These are phyloP conservation scores for Actias luna DNA, from an alignment of 2,888 invertebrate genomes.

Conservation along the genomic window DNA sequence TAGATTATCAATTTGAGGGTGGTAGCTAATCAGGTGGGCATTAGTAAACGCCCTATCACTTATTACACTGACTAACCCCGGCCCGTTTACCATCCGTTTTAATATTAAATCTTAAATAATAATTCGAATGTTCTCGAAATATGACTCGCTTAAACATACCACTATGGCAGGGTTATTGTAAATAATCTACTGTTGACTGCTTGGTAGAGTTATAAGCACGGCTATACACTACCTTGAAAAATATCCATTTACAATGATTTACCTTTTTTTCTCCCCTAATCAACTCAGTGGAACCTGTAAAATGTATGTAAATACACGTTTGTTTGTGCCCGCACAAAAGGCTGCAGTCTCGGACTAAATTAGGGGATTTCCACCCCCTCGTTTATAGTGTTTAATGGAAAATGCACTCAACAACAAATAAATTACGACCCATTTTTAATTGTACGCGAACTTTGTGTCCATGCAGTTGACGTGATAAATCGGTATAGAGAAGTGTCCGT, in stretches of 20 bases:
- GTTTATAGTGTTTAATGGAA: neutral
- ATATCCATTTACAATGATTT: neutral
- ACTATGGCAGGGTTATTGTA: neutral
- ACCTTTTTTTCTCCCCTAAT: neutral
- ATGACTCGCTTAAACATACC: too few relatives aligned
- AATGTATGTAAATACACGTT: constrained; percentile 14
- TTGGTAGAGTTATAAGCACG: neutral
- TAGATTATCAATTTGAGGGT: too few relatives aligned
- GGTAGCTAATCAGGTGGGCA: too few relatives aligned
- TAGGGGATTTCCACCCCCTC: constrained; percentile 26
- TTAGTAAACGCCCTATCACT: too few relatives aligned
- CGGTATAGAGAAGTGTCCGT: neutral
- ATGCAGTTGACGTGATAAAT: constrained; percentile 4
- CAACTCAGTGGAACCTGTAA: neutral
- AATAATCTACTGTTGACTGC: neutral
- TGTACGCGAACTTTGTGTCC: neutral
- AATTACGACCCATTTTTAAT: neutral
- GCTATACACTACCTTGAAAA: neutral
- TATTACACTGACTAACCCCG: too few relatives aligned
- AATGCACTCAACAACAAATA: neutral
- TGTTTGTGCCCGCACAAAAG: constrained; percentile 24
- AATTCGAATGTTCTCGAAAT: too few relatives aligned
- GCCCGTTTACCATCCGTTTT: too few relatives aligned
- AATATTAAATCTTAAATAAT: too few relatives aligned
- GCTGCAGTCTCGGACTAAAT: constrained; percentile 20